phyloP scores from a whole-genome alignment of 2,888 invertebrate species.

The Pardosa pseudoannulata region DNA sequence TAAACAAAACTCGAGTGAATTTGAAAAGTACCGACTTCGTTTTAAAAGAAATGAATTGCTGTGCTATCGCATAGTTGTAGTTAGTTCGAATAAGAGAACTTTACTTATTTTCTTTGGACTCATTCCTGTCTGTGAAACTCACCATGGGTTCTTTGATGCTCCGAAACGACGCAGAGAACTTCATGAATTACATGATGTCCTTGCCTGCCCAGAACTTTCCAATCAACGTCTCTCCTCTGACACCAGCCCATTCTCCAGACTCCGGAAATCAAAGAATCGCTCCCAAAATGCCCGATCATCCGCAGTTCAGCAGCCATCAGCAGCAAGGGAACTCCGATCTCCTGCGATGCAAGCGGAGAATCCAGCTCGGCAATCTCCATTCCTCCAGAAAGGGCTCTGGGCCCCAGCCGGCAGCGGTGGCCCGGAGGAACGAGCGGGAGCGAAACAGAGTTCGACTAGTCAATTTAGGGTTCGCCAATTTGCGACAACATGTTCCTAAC shows the following conservation, averaged over 20 bases:
- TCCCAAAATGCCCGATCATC: slow-evolving; percentile 17
- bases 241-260: background rate
- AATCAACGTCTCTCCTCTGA: slow-evolving; percentile 3
- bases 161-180: slow-evolving; percentile 21
- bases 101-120: background rate
- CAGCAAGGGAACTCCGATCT: slow-evolving; percentile 37
- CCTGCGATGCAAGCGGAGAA: slow-evolving; percentile 62
- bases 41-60: too few relatives aligned
- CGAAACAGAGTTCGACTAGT: slow-evolving; percentile 93
- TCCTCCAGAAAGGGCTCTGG: slow-evolving; percentile 17
- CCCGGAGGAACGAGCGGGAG: slow-evolving; percentile 93
- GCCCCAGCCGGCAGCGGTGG: slow-evolving; percentile 83
- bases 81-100: too few relatives aligned
- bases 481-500: slow-evolving; percentile 91
- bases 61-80: too few relatives aligned
- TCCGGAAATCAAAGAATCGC: slow-evolving; percentile 21
- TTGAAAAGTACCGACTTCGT: too few relatives aligned
- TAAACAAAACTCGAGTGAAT: too few relatives aligned
- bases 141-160: slow-evolving; percentile 51
- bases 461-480: slow-evolving; percentile 86
- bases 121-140: background rate
- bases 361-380: slow-evolving; percentile 64
- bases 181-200: slow-evolving; percentile 16
- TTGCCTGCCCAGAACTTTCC: background rate
- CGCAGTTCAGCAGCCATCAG: background rate